Evolutionary conservation across 2,113 vertebrate genomes (phyloP), one percentile per base, ranked within the genome.

Genomic region (Caloenas nicobarica): DNA sequence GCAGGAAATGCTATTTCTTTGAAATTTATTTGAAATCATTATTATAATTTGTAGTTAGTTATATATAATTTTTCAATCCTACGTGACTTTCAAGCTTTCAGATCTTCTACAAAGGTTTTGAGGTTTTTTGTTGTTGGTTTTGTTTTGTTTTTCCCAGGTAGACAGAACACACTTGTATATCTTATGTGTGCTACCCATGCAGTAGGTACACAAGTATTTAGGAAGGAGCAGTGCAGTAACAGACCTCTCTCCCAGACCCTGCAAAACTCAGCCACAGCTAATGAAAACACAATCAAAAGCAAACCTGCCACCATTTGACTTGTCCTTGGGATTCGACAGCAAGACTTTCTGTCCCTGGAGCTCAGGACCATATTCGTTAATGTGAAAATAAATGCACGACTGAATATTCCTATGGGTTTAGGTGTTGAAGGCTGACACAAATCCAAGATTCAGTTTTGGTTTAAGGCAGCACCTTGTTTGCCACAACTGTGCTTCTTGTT

Each of bases 401-500:
- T 38, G 2, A 25, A 34, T n/a, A 57, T 50, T 42, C n/a, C 34
- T 11, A 0, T 7, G 28, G 33, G 26, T 48, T 83, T 38, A 42
- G 50, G 12, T 44, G 14, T 42, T 89, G 4, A 28, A 71, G 73
- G n/a, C 33, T 84, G n/a, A 29, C 44, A 56, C n/a, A 86, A 57
- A n/a, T 19, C 15, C 28, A 28, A 38, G 16, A 23, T 33, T 33
- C 16, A 22, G 15, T 16, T 70, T 56, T 33, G 25, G 1, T 72
- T 91, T 44, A 76, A 88, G 51, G 53, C 57, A 73, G 64, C 24
- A 14, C 26, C 36, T 64, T 16, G 7, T 21, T 69, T 65, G 33
- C 54, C 58, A 23, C 29, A 48, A 21, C 7, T 3, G 5, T 53
- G 25, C 5, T 72, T 46, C 76, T 68, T 0, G 0, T 48, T 70